Evolutionary conservation across 2,797 vertebrate genomes (phyloP), one percentile per base, ranked within the genome.

Genomic region (Catamblyrhynchus diadema): DNA sequence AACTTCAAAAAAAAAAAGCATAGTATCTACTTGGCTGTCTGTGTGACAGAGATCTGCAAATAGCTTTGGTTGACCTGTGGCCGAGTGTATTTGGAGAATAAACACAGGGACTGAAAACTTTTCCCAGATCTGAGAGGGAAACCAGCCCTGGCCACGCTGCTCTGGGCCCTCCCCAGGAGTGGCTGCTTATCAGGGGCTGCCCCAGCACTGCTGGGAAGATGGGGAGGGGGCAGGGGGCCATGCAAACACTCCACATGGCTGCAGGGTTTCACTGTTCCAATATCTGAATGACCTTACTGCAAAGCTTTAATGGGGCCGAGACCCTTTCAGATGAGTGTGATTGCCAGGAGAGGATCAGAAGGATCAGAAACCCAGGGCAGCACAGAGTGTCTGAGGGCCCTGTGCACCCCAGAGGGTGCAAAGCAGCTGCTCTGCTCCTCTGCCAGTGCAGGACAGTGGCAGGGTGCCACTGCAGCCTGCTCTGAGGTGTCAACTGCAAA

Each of bases 51-150:
- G 87, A 88, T 33, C 79, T 74, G 93, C 87, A 94, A 95, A 96
- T 94, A 95, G 82, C 90, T 96, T 79, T 64, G 89, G 79, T 22
- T 95, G 91, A 95, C 93, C 94, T 94, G 85, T 57, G 82, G 89
- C 93, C 90, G 85, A 32, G n/a, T 71, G n/a, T 93, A 78, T 96
- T 96, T 96, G 80, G 93, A 96, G 87, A 96, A 94, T 47, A 96
- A 96, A 96, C 95, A 96, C 53, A 51, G 1, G 21, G 81, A 93
- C 37, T 95, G 93, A 91, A 95, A 94, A 93, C 54, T 71, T 69
- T 83, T 64, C 72, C 75, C 79, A 88, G 79, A 94, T 95, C 93
- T 94, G n/a, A 94, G 81, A 61, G 69, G 4, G 24, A 69, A 84
- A 75, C 8, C 81, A 85, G 89, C 75, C 14, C 30, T 0, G 3